Evolutionary conservation across 2,888 invertebrate genomes (phyloP), one percentile per base, ranked within the genome.

Genomic region (Keiferia lycopersicella): DNA sequence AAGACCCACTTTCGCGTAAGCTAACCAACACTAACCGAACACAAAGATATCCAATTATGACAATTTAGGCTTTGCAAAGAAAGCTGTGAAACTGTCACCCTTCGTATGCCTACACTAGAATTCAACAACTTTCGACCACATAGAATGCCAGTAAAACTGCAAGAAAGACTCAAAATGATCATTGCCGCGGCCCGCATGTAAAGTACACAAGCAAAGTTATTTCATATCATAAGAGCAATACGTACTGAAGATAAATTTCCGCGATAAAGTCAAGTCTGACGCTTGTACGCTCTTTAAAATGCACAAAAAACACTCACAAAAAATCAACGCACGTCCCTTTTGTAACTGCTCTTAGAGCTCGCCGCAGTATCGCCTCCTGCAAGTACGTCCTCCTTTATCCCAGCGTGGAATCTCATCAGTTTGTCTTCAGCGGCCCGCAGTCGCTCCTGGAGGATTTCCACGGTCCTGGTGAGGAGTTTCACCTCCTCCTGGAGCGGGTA

Each of bases 401-500:
- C 81, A 53, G 80, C 79, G 67, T 88, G 87, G 66, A 79, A 83
- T 67, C 74, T 82, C 63, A 87, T 59, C 6, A 87, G 72, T 66
- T 88, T 88, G 41, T 90, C 90, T 38, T 91, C 91, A 0, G 88
- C 80, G 0, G 72, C 73, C 10, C 84, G 73, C 4, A 87, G 76
- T 1, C 88, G 80, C 1, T 88, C 88, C 63, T 91, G 90, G 0
- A 91, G 82, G 1, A 91, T 87, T 67, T 92, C 91, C 6, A 94
- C 89, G 0, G 94, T 93, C n/a, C 92, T 83, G 70, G 93, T 93
- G 30, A 94, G 88, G 14, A 93, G 83, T 74, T 93, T 93, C 45
- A 94, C 87, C 73, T 94, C 94, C 68, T 94, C 93, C 71, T 93
- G 89, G 38, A 94, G 78, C 0, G 94, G 93, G 62, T 91, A 92